phyloP scores from a whole-genome alignment of 2,888 invertebrate species.

The Acronicta alni region DNA sequence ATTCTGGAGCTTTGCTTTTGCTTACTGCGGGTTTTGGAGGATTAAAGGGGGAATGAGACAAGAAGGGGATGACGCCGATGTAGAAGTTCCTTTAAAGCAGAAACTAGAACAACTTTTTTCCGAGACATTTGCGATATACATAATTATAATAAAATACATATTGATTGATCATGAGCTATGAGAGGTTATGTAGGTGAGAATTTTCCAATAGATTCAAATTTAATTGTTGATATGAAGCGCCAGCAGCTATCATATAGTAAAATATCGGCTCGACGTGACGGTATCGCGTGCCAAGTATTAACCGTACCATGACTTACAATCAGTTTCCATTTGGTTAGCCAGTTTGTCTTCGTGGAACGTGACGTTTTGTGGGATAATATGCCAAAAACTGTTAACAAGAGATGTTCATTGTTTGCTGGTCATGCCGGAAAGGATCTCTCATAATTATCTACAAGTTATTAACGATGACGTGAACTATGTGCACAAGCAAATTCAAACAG shows the following conservation, averaged over 20 bases:
- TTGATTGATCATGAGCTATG: too few species aligned
- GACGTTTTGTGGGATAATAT: constrained; percentile 4
- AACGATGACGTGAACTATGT: background rate
- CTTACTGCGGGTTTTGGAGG: constrained; percentile 10
- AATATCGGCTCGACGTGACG: constrained; percentile 19
- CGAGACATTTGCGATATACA: too few species aligned
- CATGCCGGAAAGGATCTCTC: background rate
- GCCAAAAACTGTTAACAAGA: constrained; percentile 2
- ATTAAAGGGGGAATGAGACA: background rate
- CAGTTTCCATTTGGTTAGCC: constrained; percentile 29
- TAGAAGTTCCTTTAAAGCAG: too few species aligned
- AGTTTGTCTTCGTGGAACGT: constrained; percentile 22
- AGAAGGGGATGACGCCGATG: too few species aligned
- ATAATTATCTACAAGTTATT: background rate
- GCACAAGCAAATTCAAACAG: background rate
- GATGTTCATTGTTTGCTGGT: background rate
- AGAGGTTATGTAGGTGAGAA: too few species aligned
- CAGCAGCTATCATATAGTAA: constrained; percentile 10
- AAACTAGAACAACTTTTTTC: too few species aligned
- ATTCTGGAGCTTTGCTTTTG: constrained; percentile 11
- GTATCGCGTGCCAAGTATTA: constrained; percentile 37
- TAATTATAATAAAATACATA: too few species aligned
- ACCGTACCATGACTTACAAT: constrained; percentile 32
- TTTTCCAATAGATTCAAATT: background rate
- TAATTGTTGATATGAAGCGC: constrained; percentile 7